Conservation (phyloP, 2,113 vertebrate species). For the Labeo catla region DNA sequence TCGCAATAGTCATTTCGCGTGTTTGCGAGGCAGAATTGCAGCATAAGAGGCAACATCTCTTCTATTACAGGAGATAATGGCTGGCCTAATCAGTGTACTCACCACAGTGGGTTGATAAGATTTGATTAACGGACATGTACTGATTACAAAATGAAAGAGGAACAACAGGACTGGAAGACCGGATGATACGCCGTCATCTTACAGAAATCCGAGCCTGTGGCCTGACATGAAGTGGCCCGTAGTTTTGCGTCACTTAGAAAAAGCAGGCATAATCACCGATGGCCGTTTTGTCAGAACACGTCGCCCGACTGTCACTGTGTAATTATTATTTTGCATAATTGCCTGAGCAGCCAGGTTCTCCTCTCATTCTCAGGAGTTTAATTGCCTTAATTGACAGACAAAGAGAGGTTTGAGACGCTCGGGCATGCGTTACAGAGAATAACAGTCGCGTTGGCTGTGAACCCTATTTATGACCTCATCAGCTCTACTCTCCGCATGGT, state of each 20-base stretch:
- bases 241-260: background rate
- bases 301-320: slow-evolving; percentile 27
- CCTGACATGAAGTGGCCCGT: slow-evolving; percentile 31
- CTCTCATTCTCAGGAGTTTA: slow-evolving; percentile 37
- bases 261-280: background rate
- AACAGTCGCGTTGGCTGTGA: slow-evolving; percentile 29
- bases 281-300: slow-evolving; percentile 25
- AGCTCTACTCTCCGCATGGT: slow-evolving; percentile 47
- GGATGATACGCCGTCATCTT: background rate
- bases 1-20: slow-evolving; percentile 30
- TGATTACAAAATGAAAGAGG: slow-evolving; percentile 58
- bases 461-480: slow-evolving; percentile 60
- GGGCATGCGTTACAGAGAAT: slow-evolving; percentile 25
- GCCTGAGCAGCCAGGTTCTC: slow-evolving; percentile 39
- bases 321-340: slow-evolving; percentile 56
- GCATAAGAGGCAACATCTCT: slow-evolving; percentile 49
- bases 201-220: background rate
- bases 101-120: slow-evolving; percentile 62
- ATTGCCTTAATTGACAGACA: slow-evolving; percentile 52
- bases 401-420: background rate
- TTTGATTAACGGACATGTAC: slow-evolving; percentile 63
- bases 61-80: slow-evolving; percentile 51
- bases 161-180: slow-evolving; percentile 14
- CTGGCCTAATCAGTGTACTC: slow-evolving; percentile 48
- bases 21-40: slow-evolving; percentile 41